Base-by-base conservation (phyloP, 1,140 invertebrate genomes). In the Drosophila bocki region DNA sequence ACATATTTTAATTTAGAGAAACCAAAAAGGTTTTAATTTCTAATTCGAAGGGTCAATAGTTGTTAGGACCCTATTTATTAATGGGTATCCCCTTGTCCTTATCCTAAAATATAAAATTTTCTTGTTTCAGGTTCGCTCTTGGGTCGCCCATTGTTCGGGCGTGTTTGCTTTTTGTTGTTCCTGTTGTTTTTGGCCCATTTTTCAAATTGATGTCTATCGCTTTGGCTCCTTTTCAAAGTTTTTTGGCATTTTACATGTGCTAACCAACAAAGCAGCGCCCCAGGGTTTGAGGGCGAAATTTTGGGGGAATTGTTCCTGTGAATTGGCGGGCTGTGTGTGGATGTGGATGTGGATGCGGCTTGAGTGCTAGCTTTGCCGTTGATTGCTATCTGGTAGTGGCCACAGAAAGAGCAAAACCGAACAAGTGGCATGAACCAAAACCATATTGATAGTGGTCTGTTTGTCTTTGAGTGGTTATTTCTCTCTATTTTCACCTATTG, bases 221-320 rank as follows among this genome's bases (percentile, higher is more conserved):
- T 67, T 74, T 77, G 72, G 71, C 68, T 88, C 68, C 77, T 78
- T 87, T 83, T 88, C 80, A 87, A 87, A 88, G 64, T 80, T 87
- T 82, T 82, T 78, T 88, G 84, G 68, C 84, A 87, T 83, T 88
- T 87, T 80, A 87, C 84, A 87, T 87, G 80, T 88, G 84, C 80
- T 88, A 83, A 74, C 80, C 83, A 70, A 64, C 57, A 60, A 60
- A 69, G 81, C 77, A 50, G 48, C 41, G 60, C 64, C 63, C 71
- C 32, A 12, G 35, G 64, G 58, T 17, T 61, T 32, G 32, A 15
- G 37, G 42, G 44, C n/a, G 19, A 45, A 33, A 22, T 56, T 35
- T 44, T 44, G 54, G 65, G 22, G 9, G 44, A 59, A 59, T 59
- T 59, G 69, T 58, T 72, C 57, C 60, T 70, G 51, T 50, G 69